Evolutionary conservation across 1,140 invertebrate species (phyloP).

Genomic region (Bombus huntii): DNA sequence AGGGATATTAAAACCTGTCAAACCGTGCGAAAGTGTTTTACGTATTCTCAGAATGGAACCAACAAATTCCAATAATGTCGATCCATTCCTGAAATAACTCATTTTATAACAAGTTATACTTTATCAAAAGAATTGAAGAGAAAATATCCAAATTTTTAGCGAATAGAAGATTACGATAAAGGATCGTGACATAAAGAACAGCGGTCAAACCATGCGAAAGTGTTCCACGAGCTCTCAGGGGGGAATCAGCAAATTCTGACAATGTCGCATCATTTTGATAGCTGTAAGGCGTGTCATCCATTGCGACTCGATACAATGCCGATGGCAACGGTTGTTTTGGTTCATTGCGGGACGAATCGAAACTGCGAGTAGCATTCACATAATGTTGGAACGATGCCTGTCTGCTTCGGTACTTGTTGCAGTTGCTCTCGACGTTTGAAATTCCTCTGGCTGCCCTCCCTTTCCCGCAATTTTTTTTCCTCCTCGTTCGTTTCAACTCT

Average conservation of each 20-base stretch:
- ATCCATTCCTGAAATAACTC: neutral
- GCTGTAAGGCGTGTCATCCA: constrained; percentile 20
- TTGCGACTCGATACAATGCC: constrained; percentile 32
- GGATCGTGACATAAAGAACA: neutral
- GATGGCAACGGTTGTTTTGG: constrained; percentile 1
- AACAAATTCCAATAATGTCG: neutral
- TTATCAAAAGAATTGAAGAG: neutral
- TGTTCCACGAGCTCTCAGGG: neutral
- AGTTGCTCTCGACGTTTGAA: constrained; percentile 38
- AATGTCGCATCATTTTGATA: neutral
- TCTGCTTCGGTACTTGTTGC: constrained; percentile 71
- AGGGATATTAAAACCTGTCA: neutral
- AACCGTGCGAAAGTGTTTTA: neutral
- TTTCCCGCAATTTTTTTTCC: constrained; percentile 45
- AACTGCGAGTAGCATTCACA: constrained; percentile 58
- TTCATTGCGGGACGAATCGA: constrained; percentile 28
- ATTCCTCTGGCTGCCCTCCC: constrained; percentile 19
- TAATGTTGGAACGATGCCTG: constrained; percentile 68
- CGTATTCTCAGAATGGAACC: neutral
- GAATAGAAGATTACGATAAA: neutral
- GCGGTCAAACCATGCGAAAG: neutral
- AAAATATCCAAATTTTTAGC: neutral
- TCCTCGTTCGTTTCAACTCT: constrained; percentile 45
- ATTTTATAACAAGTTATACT: neutral
- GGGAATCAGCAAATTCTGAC: neutral